phyloP scores from a whole-genome alignment of 2,888 invertebrate species.

The Drosophila meridionalis region DNA sequence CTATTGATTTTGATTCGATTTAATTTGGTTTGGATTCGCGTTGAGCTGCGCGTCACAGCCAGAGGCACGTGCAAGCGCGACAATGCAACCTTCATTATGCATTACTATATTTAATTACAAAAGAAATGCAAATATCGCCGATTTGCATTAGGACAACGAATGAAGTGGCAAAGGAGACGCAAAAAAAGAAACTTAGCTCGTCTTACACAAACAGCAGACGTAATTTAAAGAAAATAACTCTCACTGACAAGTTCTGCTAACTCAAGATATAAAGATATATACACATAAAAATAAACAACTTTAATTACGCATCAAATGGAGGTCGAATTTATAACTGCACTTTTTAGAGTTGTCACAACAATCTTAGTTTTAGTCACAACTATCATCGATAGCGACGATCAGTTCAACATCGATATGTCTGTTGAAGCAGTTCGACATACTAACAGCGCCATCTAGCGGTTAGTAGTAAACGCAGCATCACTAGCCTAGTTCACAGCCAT shows the following conservation, averaged over 20 bases:
- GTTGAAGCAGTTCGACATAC: neutral
- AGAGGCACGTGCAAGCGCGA: slow-evolving; percentile 50
- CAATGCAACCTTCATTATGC: slow-evolving; percentile 18
- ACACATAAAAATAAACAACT: neutral
- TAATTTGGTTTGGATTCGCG: neutral
- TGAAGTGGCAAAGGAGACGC: neutral
- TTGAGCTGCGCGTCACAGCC: slow-evolving; percentile 32
- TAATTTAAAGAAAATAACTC: neutral
- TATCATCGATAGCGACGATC: slow-evolving; percentile 5
- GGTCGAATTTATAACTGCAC: neutral
- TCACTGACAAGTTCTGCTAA: neutral
- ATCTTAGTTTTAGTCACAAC: too few relatives aligned
- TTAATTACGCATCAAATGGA: neutral
- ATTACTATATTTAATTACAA: slow-evolving; percentile 2
- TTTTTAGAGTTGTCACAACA: neutral
- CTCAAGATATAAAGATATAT: neutral
- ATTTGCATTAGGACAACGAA: neutral
- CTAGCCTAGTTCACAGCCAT: too few relatives aligned
- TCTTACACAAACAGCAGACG: neutral
- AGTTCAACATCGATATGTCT: neutral
- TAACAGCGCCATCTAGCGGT: slow-evolving; percentile 11
- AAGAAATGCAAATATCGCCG: too few relatives aligned
- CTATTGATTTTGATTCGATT: slow-evolving; percentile 25
- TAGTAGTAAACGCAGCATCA: neutral
- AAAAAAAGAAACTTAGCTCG: neutral